A percentile compares a stretch with the other conserved stretches of the same genome.
phyloP scores from a whole-genome alignment of 2,797 vertebrate species.

The Sebastes elongatus region DNA sequence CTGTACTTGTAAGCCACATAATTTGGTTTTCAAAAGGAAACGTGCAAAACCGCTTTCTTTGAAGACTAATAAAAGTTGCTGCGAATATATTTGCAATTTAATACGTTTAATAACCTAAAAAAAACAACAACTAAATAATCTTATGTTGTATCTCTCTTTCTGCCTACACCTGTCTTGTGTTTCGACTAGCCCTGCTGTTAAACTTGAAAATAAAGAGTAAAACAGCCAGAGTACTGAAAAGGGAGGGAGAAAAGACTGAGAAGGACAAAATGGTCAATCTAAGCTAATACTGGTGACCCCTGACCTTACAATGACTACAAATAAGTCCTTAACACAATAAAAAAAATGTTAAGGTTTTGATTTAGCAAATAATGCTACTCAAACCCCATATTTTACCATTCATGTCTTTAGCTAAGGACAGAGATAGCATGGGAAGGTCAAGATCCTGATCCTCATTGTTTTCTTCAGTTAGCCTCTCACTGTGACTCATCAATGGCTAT shows the following conservation, averaged over 20 bases:
- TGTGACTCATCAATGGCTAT: conserved; percentile 58
- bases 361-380: background rate
- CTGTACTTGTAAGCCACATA: conserved; percentile 3
- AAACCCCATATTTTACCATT: background rate
- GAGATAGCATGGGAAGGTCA: background rate
- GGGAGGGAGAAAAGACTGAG: background rate
- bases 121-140: background rate
- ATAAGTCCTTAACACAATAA: background rate
- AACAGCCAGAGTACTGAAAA: background rate
- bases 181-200: background rate
- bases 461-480: conserved; percentile 55
- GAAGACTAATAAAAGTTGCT: background rate
- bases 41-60: background rate
- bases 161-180: background rate
- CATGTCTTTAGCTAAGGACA: background rate
- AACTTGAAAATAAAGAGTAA: conserved; percentile 3
- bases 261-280: background rate
- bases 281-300: background rate
- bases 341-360: background rate
- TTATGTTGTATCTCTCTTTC: background rate
- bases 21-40: conserved; percentile 12
- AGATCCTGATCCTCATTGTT: conserved; percentile 28
- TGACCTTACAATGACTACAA: background rate
- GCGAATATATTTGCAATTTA: background rate
- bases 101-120: background rate